These are phyloP conservation scores for Nemotelus pantherinus DNA, from an alignment of 2,888 invertebrate genomes.

Conservation along the genomic window DNA sequence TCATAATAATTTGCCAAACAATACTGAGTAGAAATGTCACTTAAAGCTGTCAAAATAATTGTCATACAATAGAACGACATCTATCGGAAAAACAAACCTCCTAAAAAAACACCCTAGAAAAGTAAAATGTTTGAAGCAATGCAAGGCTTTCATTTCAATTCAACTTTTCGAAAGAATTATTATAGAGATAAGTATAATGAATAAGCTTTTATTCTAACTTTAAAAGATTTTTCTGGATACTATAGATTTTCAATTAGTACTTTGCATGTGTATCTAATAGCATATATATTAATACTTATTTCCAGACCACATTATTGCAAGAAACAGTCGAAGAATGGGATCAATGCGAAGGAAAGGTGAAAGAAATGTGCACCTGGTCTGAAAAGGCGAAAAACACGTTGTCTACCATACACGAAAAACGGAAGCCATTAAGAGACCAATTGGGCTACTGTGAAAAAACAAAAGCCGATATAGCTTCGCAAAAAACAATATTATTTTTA, in stretches of 20 bases:
- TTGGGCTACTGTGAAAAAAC: constrained; percentile 86
- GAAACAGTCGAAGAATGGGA: constrained; percentile 96
- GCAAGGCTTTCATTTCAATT: too few species aligned
- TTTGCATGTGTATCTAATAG: neutral
- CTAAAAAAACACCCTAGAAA: too few species aligned
- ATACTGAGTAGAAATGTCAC: too few species aligned
- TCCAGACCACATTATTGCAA: constrained; percentile 84
- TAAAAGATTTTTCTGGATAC: neutral
- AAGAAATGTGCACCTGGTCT: constrained; percentile 88
- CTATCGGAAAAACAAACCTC: too few species aligned
- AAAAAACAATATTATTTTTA: constrained; percentile 88
- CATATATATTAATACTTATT: constrained; percentile 1
- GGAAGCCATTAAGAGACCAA: constrained; percentile 88
- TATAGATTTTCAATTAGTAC: neutral
- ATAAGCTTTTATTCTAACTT: neutral
- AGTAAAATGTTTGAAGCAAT: too few species aligned
- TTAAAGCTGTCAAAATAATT: too few species aligned
- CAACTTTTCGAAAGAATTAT: too few species aligned
- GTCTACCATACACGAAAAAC: constrained; percentile 84
- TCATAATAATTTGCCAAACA: too few species aligned
- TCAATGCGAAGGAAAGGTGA: constrained; percentile 92
- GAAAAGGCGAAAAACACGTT: constrained; percentile 83
- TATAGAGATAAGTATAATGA: too few species aligned
- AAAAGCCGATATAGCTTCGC: constrained; percentile 85
- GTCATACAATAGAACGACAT: too few species aligned